Percentiles rank a stretch among this genome's conserved stretches.
These are phyloP conservation scores for Gracilinanus agilis DNA, from an alignment of 2,113 vertebrate genomes.

Conservation along the genomic window DNA sequence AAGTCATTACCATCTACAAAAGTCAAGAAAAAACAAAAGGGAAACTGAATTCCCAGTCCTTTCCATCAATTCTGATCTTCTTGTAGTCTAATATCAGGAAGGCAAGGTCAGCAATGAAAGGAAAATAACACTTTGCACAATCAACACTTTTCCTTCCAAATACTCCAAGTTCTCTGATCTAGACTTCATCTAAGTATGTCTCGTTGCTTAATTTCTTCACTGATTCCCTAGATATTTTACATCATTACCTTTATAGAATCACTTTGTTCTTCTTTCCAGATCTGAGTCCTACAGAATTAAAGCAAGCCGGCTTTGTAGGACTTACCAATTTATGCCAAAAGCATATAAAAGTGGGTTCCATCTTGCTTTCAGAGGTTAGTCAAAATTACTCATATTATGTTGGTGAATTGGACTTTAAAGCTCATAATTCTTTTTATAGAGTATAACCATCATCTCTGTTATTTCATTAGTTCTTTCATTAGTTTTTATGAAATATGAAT, in stretches of 20 bases:
- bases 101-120: slow-evolving; percentile 52
- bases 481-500: no score
- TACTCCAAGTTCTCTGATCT: slow-evolving; percentile 37
- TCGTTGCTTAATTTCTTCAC: not conserved
- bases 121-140: slow-evolving; percentile 32
- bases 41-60: slow-evolving; percentile 38
- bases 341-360: not conserved
- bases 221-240: not conserved
- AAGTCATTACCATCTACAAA: slow-evolving; percentile 63
- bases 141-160: slow-evolving; percentile 57
- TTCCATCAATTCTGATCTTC: slow-evolving; percentile 55
- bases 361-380: not conserved
- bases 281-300: not conserved
- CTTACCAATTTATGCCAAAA: not conserved
- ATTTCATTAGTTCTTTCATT: not conserved
- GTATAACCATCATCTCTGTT: not conserved
- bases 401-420: not conserved
- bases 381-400: not conserved
- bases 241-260: slow-evolving; percentile 19
- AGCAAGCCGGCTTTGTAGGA: slow-evolving; percentile 30
- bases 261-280: not conserved
- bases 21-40: slow-evolving; percentile 60
- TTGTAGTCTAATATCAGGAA: not conserved
- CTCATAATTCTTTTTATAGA: not conserved
- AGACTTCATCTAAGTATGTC: not conserved